These are phyloP conservation scores for Sclerodermus sp. DNA, from an alignment of 2,888 invertebrate species.

Conservation along the genomic window DNA sequence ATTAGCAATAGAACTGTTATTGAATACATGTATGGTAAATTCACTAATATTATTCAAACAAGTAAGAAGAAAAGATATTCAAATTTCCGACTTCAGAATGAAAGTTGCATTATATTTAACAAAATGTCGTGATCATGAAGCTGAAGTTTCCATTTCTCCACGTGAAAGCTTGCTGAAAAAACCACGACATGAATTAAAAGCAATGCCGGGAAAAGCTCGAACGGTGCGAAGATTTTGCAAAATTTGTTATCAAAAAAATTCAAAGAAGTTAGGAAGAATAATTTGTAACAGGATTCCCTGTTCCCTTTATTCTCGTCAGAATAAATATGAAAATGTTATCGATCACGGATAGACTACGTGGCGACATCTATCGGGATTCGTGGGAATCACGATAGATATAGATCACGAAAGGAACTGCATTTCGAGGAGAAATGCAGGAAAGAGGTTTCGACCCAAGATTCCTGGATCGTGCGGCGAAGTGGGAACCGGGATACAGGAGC, in stretches of 20 bases:
- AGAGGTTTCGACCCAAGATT: too few relatives aligned
- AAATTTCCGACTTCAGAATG: slow-evolving; percentile 9
- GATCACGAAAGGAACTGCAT: too few relatives aligned
- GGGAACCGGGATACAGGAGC: too few relatives aligned
- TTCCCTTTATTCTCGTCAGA: too few relatives aligned
- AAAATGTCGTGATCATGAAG: slow-evolving; percentile 1
- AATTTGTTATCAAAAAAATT: slow-evolving; percentile 8
- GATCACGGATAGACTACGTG: too few relatives aligned
- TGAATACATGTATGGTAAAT: slow-evolving; percentile 7
- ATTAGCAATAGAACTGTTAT: slow-evolving; percentile 2
- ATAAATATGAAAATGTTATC: too few relatives aligned
- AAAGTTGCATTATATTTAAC: slow-evolving; percentile 1
- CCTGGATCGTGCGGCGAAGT: too few relatives aligned
- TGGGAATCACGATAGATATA: too few relatives aligned
- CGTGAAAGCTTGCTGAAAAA: neutral
- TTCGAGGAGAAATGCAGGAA: too few relatives aligned
- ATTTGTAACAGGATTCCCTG: too few relatives aligned
- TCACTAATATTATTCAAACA: slow-evolving; percentile 11
- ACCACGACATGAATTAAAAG: slow-evolving; percentile 5
- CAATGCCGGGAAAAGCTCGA: slow-evolving; percentile 3
- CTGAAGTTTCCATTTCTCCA: slow-evolving; percentile 5
- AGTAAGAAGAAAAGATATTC: slow-evolving; percentile 10
- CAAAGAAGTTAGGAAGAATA: slow-evolving; percentile 10
- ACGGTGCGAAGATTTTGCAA: slow-evolving; percentile 8
- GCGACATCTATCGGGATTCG: too few relatives aligned